These are phyloP conservation scores for Mythimna albipuncta DNA, from an alignment of 2,888 invertebrate genomes.

Conservation along the genomic window DNA sequence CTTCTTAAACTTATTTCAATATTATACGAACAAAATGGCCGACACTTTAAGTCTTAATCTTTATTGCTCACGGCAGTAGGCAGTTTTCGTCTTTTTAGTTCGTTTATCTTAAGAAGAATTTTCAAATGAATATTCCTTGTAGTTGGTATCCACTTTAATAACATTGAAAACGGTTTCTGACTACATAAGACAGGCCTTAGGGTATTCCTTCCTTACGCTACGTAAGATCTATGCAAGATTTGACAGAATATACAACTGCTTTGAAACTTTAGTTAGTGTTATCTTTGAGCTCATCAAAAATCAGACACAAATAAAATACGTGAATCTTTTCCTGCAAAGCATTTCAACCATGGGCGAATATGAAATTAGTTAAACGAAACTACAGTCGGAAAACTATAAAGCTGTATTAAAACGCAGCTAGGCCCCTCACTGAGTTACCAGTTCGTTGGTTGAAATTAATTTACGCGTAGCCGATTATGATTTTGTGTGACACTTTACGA, in stretches of 20 bases:
- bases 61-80: slow-evolving; percentile 7
- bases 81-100: not conserved
- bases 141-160: not conserved
- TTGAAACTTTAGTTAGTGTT: too few species aligned
- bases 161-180: not conserved
- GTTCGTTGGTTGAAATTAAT: slow-evolving; percentile 50
- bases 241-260: not conserved
- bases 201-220: too few species aligned
- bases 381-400: slow-evolving; percentile 23
- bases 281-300: too few species aligned
- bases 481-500: slow-evolving; percentile 24
- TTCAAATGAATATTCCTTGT: not conserved
- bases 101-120: not conserved
- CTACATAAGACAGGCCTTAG: not conserved
- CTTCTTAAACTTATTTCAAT: slow-evolving; percentile 20
- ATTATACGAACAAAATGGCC: slow-evolving; percentile 22
- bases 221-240: not conserved
- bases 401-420: slow-evolving; percentile 36
- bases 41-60: slow-evolving; percentile 21
- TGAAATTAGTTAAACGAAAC: slow-evolving; percentile 21
- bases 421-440: slow-evolving; percentile 36
- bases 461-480: slow-evolving; percentile 32
- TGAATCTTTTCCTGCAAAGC: not conserved
- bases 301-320: too few species aligned
- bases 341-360: not conserved